Evolutionary conservation across 2,797 vertebrate species (phyloP), one percentile per base, ranked within the genome.

Genomic region (Crypturellus tataupa): DNA sequence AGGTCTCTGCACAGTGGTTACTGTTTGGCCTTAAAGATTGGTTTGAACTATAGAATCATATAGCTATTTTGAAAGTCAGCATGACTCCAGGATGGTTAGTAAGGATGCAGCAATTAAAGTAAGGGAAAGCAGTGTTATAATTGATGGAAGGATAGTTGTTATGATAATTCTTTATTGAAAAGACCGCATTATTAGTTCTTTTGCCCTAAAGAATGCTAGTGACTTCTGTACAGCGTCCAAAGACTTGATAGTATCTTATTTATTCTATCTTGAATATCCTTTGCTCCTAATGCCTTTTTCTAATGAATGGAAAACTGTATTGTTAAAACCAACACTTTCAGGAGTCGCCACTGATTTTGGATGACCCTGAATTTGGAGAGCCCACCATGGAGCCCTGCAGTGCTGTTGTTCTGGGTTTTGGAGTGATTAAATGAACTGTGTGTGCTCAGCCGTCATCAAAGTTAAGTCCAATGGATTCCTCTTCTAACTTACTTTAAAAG

Each of bases 401-500:
- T 1, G 2, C 24, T 62, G 13, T 5, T 65, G 21, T 24, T 76
- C 80, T 37, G 35, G 6, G 42, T 51, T 49, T 83, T 5, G 37
- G 18, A 33, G 7, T 10, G 17, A 89, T 21, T 2, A 49, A 75
- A 51, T 10, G 3, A 49, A 33, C 17, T 58, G 25, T 5, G 31
- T 1, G 1, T 17, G 13, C 33, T 67, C 35, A 39, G n/a, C 31
- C 80, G 18, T 31, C 47, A 78, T 3, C 0, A 0, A 83, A 80
- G 63, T 75, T n/a, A 56, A 39, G 10, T 24, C 24, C 39, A 87
- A 82, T 76, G 4, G 40, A 80, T 68, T 15, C 35, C 18, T 24
- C 46, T 31, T 64, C 42, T 82, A 70, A 70, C 60, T 71, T 33
- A 46, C 6, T 55, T 81, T 51, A 55, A 35, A 81, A 79, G 11